A percentile compares a stretch with the other conserved stretches of the same genome.
Evolutionary conservation across 2,113 vertebrate species (phyloP).

Genomic region (Probosciger aterrimus): DNA sequence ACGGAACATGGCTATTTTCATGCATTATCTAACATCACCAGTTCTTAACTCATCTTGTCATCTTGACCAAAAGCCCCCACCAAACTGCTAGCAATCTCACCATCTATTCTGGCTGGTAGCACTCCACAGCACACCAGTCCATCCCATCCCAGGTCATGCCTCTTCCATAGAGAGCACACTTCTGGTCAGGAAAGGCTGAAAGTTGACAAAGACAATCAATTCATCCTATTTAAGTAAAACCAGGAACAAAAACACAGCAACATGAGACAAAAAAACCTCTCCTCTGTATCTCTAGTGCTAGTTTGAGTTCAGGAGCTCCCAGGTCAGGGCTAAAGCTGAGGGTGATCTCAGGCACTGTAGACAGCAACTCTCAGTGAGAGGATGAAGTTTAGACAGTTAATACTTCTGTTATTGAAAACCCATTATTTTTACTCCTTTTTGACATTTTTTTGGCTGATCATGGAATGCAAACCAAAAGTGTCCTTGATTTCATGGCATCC

Average conservation of each 20-base stretch:
- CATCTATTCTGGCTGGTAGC: not conserved
- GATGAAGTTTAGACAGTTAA: not conserved
- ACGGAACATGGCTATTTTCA: not conserved
- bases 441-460: not conserved
- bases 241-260: not conserved
- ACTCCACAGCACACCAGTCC: not conserved
- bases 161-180: not conserved
- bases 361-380: not conserved
- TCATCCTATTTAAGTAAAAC: not conserved
- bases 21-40: not conserved
- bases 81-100: not conserved
- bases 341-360: not conserved
- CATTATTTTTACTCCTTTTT: not conserved
- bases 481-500: not conserved
- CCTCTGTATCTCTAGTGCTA: not conserved
- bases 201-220: not conserved
- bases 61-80: not conserved
- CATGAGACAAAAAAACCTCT: fast-evolving
- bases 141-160: not conserved
- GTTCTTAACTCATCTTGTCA: not conserved
- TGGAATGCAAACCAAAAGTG: not conserved
- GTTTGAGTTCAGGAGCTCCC: not conserved
- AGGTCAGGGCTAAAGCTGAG: not conserved
- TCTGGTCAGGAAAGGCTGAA: not conserved
- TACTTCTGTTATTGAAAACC: not conserved